Conservation (phyloP, 1,140 invertebrate genomes). For the Trissolcus basalis region DNA sequence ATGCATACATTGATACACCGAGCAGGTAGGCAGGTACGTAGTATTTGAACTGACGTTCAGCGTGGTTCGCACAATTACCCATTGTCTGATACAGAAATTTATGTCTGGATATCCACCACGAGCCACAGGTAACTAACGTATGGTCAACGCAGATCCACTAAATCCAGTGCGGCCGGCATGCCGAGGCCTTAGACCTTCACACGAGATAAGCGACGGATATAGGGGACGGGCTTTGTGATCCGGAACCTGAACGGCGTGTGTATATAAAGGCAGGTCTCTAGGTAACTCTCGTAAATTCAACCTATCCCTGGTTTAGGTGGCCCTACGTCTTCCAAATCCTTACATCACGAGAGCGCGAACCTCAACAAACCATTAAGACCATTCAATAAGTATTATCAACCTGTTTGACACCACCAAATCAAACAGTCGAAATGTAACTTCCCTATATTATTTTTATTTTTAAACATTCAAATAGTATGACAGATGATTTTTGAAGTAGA, state of each 20-base stretch:
- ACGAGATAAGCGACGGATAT: constrained; percentile 69
- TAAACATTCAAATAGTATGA: no score
- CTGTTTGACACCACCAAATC: constrained; percentile 12
- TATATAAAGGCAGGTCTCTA: constrained; percentile 57
- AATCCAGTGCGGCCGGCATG: constrained; percentile 66
- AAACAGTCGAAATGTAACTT: no score
- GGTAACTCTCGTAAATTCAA: constrained; percentile 57
- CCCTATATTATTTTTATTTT: no score
- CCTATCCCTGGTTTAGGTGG: constrained; percentile 53
- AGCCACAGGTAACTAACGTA: constrained; percentile 71
- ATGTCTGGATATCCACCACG: constrained; percentile 70
- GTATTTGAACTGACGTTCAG: constrained; percentile 57
- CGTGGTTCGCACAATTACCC: constrained; percentile 74
- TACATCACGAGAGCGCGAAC: constrained; percentile 32
- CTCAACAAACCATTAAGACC: constrained; percentile 38
- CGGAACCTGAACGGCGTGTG: constrained; percentile 63
- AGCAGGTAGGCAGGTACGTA: constrained; percentile 57
- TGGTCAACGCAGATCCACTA: constrained; percentile 67
- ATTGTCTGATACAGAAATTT: constrained; percentile 77
- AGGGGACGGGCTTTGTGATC: constrained; percentile 72
- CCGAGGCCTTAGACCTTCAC: constrained; percentile 69
- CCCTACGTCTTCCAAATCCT: constrained; percentile 55
- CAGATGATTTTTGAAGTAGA: no score
- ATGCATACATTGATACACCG: constrained; percentile 55
- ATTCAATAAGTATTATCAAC: constrained; percentile 33